Conservation (phyloP, 30 jellyfish, hydroid and myxozoan genomes). For the Aurelia aurita region DNA sequence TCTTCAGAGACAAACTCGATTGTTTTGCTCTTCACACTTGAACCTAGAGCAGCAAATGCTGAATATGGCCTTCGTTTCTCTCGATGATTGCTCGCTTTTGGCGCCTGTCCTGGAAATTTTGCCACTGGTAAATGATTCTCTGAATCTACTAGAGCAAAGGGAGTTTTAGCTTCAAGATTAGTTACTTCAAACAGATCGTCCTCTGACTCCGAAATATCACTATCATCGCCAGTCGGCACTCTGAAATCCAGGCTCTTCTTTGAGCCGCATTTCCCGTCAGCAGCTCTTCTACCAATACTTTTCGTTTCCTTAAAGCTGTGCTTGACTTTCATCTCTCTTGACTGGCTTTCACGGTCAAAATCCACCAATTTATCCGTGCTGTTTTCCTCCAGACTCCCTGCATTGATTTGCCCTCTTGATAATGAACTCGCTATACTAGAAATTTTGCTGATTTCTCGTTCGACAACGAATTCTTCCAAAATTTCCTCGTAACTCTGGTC, state of each 20-base stretch:
- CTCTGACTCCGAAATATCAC: neutral
- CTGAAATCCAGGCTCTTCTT: constrained; percentile 1
- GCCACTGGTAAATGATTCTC: neutral
- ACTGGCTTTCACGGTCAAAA: neutral
- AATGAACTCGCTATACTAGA: no score
- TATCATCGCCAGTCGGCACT: constrained; percentile 14
- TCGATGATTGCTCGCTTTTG: neutral
- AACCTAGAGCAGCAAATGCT: constrained; percentile 24
- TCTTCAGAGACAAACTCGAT: constrained; percentile 56
- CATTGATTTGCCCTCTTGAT: no score
- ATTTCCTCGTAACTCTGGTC: neutral
- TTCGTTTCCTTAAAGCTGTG: no score
- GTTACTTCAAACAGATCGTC: neutral
- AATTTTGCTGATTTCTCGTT: neutral
- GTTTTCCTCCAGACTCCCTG: neutral
- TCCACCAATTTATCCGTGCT: neutral
- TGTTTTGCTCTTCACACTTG: constrained; percentile 18
- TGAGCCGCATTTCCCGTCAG: neutral
- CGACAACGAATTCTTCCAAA: neutral
- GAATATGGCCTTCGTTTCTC: constrained; percentile 41
- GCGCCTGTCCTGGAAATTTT: neutral
- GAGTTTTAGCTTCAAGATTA: neutral
- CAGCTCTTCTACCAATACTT: neutral
- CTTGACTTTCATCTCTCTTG: neutral
- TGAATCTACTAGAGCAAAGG: neutral